Percentiles rank a stretch among this genome's conserved stretches.
These are phyloP conservation scores for Lypha dubia DNA, from an alignment of 2,888 invertebrate species.

Conservation along the genomic window DNA sequence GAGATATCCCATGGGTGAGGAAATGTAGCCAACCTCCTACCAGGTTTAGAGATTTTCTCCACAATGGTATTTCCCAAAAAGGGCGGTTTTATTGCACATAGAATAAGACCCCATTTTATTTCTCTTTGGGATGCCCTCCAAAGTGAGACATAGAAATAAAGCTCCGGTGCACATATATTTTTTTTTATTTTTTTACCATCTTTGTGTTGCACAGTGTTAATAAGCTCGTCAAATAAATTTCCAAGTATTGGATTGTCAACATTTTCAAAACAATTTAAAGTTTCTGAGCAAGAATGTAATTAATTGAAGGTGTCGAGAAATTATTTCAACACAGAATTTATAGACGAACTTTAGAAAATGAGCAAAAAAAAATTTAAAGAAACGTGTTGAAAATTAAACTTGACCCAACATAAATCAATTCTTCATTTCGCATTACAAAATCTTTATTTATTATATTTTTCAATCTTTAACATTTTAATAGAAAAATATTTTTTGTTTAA, in stretches of 20 bases:
- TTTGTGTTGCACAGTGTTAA: too few species aligned
- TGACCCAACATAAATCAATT: constrained; percentile 69
- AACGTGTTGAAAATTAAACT: constrained; percentile 55
- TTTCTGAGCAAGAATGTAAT: constrained; percentile 8
- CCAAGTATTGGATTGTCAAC: background rate
- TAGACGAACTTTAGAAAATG: background rate
- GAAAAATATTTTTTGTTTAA: background rate
- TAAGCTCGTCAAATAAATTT: background rate
- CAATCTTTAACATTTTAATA: constrained; percentile 19
- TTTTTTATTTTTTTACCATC: too few species aligned
- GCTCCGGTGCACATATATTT: too few species aligned
- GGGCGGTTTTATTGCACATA: too few species aligned
- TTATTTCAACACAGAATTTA: constrained; percentile 9
- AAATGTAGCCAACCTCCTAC: too few species aligned
- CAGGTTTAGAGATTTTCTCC: too few species aligned
- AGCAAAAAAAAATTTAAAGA: constrained; percentile 4
- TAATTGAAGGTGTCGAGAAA: constrained; percentile 45
- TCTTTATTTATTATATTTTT: constrained; percentile 42
- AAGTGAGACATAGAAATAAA: too few species aligned
- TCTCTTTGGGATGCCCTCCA: too few species aligned
- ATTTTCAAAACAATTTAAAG: constrained; percentile 16
- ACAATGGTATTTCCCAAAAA: too few species aligned
- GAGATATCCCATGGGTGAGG: too few species aligned
- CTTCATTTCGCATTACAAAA: constrained; percentile 57
- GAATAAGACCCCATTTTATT: too few species aligned